Evolutionary conservation across 2,797 vertebrate species (phyloP), one percentile per base, ranked within the genome.

Genomic region (Toxotes lorentzi): DNA sequence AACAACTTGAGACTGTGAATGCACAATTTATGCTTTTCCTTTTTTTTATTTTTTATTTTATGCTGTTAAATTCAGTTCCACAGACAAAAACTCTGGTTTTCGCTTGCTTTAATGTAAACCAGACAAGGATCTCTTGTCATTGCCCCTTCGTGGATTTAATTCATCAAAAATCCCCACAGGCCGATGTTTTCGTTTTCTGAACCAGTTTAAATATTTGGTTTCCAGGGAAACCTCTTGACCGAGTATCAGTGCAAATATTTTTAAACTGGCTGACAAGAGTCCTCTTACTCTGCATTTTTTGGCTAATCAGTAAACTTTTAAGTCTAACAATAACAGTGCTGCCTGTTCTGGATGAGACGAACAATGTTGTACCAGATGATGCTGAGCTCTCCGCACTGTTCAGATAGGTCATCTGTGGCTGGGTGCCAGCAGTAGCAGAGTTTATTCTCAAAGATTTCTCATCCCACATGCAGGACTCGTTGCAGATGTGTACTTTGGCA

Each of bases 151-250:
- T 53, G 5, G 38, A 50, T 16, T 34, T 62, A 41, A 48, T 14
- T n/a, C 5, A 64, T 70, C 56, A 41, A 27, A 54, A 58, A 64
- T 35, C 48, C 24, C n/a, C 4, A 4, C 47, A 54, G 13, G 10
- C 21, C 24, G 47, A 32, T 7, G 11, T 69, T 43, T 68, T 41
- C 12, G 2, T 69, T 82, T 68, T 35, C 38, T 40, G 13, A 8
- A 16, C 56, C 11, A 35, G 43, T 81, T 85, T 62, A 70, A 85
- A 85, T 81, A 85, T 89, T 77, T 82, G 35, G 80, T 88, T 86
- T 78, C 81, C 71, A 76, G 24, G 70, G 74, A 57, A 78, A 88
- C 64, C 9, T 48, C 4, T 30, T 30, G 10, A 45, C 27, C 30
- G n/a, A 43, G 21, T 32, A 63, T 60, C 21, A 32, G 51, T 23